These are phyloP conservation scores for Falco peregrinus DNA, from an alignment of 2,797 vertebrate species.

Conservation along the genomic window DNA sequence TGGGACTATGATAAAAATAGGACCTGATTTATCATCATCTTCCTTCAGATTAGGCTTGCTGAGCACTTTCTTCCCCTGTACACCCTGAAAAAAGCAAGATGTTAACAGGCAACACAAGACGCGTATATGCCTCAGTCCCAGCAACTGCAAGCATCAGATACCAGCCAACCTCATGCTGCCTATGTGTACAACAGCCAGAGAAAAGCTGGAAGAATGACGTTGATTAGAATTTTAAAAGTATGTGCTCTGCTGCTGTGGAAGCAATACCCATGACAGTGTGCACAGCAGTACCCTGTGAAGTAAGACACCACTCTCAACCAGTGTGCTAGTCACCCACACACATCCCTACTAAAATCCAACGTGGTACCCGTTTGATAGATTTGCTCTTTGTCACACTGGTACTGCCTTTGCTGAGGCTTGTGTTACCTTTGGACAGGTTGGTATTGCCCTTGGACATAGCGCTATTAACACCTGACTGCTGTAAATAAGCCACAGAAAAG, in stretches of 20 bases:
- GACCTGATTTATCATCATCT: constrained; percentile 92
- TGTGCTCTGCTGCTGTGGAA: constrained; percentile 57
- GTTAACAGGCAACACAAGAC: background rate
- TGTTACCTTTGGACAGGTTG: constrained; percentile 60
- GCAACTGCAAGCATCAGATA: background rate
- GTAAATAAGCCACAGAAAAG: constrained; percentile 63
- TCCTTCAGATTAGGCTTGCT: constrained; percentile 88
- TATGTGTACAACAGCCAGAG: background rate
- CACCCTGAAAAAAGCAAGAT: constrained; percentile 74
- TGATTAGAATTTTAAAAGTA: constrained; percentile 24
- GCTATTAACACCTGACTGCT: constrained; percentile 65
- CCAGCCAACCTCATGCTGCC: constrained; percentile 33
- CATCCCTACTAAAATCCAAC: background rate
- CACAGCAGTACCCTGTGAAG: constrained; percentile 20
- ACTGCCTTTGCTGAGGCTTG: constrained; percentile 69
- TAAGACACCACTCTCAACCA: background rate
- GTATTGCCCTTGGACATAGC: constrained; percentile 61
- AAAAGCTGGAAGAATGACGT: constrained; percentile 28
- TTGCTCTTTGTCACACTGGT: constrained; percentile 67
- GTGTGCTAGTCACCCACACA: constrained; percentile 29
- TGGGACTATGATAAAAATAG: constrained; percentile 90
- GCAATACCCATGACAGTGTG: constrained; percentile 15
- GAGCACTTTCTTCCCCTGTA: constrained; percentile 87
- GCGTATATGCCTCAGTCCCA: background rate
- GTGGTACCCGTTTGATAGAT: constrained; percentile 59